phyloP scores from a whole-genome alignment of 2,888 invertebrate genomes.

The Phyto melanocephala region DNA sequence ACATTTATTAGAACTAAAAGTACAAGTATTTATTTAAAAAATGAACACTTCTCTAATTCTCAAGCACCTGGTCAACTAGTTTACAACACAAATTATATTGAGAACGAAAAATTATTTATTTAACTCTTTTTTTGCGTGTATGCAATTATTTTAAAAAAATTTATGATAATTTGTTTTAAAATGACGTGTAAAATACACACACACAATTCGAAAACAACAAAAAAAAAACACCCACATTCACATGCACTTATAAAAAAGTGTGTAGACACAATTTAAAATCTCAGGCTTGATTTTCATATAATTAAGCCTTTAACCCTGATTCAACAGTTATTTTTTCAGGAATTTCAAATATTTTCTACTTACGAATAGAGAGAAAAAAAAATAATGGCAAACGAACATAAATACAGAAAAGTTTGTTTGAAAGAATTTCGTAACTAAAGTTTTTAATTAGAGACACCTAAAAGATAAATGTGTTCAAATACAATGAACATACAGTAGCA shows the following conservation, averaged over 20 bases:
- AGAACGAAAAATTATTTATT: constrained; percentile 20
- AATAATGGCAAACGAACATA: constrained; percentile 1
- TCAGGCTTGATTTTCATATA: constrained; percentile 45
- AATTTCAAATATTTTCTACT: constrained; percentile 45
- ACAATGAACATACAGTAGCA: constrained; percentile 3
- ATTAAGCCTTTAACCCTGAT: constrained; percentile 60
- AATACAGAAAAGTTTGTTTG: background rate
- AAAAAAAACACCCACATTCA: background rate
- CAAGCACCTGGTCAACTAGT: constrained; percentile 53
- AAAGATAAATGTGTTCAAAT: constrained; percentile 31
- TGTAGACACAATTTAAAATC: constrained; percentile 18
- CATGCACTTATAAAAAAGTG: background rate
- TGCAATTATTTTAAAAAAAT: background rate
- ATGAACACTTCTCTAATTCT: constrained; percentile 34
- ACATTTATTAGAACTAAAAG: constrained; percentile 33
- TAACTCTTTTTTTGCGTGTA: background rate
- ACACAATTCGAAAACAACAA: no score
- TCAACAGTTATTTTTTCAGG: constrained; percentile 48
- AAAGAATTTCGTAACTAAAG: constrained; percentile 49
- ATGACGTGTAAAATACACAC: no score
- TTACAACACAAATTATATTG: constrained; percentile 29
- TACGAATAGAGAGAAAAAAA: background rate
- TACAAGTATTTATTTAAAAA: background rate
- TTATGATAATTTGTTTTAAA: constrained; percentile 40
- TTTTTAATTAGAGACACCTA: constrained; percentile 59